Percentiles rank a stretch among this genome's conserved stretches.
Conservation (phyloP, 1,140 invertebrate species). For the Delia radicum region DNA sequence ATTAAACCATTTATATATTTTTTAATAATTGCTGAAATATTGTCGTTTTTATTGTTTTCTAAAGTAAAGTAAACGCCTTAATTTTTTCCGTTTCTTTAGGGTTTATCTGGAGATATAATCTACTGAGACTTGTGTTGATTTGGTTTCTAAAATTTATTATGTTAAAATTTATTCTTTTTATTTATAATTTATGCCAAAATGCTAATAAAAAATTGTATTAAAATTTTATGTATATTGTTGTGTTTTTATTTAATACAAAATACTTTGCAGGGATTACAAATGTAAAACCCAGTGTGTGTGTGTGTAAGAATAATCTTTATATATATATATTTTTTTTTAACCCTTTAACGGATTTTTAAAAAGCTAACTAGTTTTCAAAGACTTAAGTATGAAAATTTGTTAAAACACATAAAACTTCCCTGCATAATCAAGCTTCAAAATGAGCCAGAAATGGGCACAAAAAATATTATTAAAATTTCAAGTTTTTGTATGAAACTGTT, state of each 20-base stretch:
- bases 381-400: too few relatives aligned
- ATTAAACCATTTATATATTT: background rate
- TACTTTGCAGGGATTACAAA: constrained; percentile 1
- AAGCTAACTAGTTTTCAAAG: too few relatives aligned
- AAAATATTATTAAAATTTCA: too few relatives aligned
- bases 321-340: too few relatives aligned
- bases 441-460: too few relatives aligned
- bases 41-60: too few relatives aligned
- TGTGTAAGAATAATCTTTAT: background rate
- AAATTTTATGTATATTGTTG: background rate
- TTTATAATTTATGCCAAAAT: constrained; percentile 10
- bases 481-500: too few relatives aligned
- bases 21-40: too few relatives aligned
- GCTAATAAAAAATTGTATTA: constrained; percentile 1
- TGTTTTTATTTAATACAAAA: background rate
- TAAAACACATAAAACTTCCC: too few relatives aligned
- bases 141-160: background rate
- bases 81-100: background rate
- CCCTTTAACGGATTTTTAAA: background rate
- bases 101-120: background rate
- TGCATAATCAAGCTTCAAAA: too few relatives aligned
- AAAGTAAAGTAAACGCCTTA: too few relatives aligned
- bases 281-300: background rate
- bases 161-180: background rate
- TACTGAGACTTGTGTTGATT: background rate